Evolutionary conservation across 2,888 invertebrate species (phyloP).

Genomic region (Noctuana brunneofusca): DNA sequence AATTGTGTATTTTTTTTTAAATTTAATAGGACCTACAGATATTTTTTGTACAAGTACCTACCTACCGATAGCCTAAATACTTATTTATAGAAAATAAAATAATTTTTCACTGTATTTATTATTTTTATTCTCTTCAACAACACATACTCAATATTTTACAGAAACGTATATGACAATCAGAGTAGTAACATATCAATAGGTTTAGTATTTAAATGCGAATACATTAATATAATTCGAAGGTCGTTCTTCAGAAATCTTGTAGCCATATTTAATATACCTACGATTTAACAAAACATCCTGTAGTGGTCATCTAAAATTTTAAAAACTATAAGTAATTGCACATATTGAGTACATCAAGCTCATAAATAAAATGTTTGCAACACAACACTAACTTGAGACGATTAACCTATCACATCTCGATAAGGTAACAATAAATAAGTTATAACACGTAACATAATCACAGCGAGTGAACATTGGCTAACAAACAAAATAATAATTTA

Average conservation of each 20-base stretch:
- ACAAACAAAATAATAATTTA: constrained; percentile 74
- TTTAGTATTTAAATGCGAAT: constrained; percentile 78
- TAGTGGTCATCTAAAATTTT: constrained; percentile 46
- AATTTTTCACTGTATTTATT: constrained; percentile 75
- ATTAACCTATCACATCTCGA: constrained; percentile 77
- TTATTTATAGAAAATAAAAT: constrained; percentile 1
- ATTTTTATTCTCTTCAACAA: constrained; percentile 83
- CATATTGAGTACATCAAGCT: constrained; percentile 55
- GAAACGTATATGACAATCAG: constrained; percentile 83
- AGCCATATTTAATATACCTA: constrained; percentile 35
- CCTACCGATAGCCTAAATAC: no score
- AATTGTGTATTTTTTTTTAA: no score
- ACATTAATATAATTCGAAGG: constrained; percentile 50
- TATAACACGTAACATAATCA: constrained; percentile 80
- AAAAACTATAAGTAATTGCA: constrained; percentile 60
- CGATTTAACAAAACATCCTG: constrained; percentile 47
- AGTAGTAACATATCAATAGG: constrained; percentile 79
- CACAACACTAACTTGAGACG: constrained; percentile 68
- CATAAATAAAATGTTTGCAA: constrained; percentile 67
- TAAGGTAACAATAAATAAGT: constrained; percentile 77
- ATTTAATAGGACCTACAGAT: no score
- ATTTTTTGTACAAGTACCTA: no score
- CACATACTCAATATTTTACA: constrained; percentile 84
- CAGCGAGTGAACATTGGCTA: constrained; percentile 82
- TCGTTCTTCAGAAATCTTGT: constrained; percentile 32